A percentile compares a stretch with the other conserved stretches of the same genome.
These are phyloP conservation scores for Varroa destructor DNA, from an alignment of 1,140 invertebrate species.

Conservation along the genomic window DNA sequence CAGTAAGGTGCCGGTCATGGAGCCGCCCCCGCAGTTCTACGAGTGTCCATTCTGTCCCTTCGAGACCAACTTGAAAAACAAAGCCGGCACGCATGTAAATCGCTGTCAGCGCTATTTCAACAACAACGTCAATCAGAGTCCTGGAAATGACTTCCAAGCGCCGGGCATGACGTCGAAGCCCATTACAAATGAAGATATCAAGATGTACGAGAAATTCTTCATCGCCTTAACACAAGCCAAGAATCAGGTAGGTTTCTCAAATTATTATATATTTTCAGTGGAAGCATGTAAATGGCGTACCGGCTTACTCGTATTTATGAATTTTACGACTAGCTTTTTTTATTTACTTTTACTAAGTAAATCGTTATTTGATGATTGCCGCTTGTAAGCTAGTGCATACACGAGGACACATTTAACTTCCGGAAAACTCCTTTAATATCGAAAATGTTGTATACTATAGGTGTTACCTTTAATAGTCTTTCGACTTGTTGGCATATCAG, in stretches of 20 bases:
- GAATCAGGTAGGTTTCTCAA: constrained; percentile 9
- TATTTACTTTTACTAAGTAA: too few relatives aligned
- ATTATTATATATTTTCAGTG: not conserved
- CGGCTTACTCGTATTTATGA: not conserved
- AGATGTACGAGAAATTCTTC: constrained; percentile 36
- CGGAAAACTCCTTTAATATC: too few relatives aligned
- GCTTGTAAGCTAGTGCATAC: too few relatives aligned
- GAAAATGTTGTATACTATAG: too few relatives aligned
- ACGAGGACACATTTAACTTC: too few relatives aligned
- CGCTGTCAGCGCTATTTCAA: constrained; percentile 80
- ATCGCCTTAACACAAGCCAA: constrained; percentile 19
- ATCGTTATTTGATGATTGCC: too few relatives aligned
- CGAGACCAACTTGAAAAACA: constrained; percentile 85
- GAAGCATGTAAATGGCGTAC: not conserved
- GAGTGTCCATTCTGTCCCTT: constrained; percentile 86
- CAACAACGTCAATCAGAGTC: constrained; percentile 65
- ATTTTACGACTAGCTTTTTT: too few relatives aligned
- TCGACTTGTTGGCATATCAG: too few relatives aligned
- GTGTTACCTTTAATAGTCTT: too few relatives aligned
- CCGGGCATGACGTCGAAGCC: constrained; percentile 68
- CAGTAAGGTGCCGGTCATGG: constrained; percentile 61
- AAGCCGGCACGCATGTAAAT: constrained; percentile 70
- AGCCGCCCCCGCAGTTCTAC: constrained; percentile 69
- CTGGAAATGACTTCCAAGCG: constrained; percentile 72
- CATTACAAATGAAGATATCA: constrained; percentile 37